Base-by-base conservation (phyloP, 2,888 invertebrate genomes). In the Ectemnius continuus region DNA sequence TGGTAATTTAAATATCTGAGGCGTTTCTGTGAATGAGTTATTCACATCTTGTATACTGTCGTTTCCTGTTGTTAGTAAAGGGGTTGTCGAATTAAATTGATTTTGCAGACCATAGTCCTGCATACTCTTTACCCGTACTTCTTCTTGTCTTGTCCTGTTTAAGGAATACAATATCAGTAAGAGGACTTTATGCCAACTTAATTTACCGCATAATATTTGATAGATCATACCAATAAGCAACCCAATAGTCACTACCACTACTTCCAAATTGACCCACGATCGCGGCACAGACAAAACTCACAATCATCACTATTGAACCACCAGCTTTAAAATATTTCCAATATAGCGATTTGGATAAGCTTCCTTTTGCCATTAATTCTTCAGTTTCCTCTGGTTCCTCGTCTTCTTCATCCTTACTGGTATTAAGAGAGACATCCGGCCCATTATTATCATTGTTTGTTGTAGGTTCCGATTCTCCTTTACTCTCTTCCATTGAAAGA, bases 211-310 rank as follows among this genome's bases (percentile, higher is more conserved):
- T 11, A 36, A 2, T 36, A 36, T 36, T 36, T 11, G 8, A 36
- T 36, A 28, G 5, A 6, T 16, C 48, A 85, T 91, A 96, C 97
- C 97, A 97, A 84, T 93, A 91, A 2, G 94, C 94, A 0, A 97
- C 93, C 95, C 96, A 96, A 86, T 95, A 94, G 89, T 97, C 97
- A 61, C 94, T 92, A 64, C 94, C 92, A 58, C 96, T 95, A 70
- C 94, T 95, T 65, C 94, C 91, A 23, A 93, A 88, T 91, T 97
- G 96, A 4, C 95, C 95, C 6, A 94, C 79, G 20, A 96, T 78
- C 67, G 95, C 92, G 52, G 94, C 89, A 0, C 94, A 28, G 0
- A 93, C 36, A 4, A 95, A 92, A 8, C 93, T 83, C 0, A 93
- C 36, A 20, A 96, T 89, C 61, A 93, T 88, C 6, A 92, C 87